Conservation (phyloP, 1,140 invertebrate genomes). For the Pogonomyrmex barbatus region DNA sequence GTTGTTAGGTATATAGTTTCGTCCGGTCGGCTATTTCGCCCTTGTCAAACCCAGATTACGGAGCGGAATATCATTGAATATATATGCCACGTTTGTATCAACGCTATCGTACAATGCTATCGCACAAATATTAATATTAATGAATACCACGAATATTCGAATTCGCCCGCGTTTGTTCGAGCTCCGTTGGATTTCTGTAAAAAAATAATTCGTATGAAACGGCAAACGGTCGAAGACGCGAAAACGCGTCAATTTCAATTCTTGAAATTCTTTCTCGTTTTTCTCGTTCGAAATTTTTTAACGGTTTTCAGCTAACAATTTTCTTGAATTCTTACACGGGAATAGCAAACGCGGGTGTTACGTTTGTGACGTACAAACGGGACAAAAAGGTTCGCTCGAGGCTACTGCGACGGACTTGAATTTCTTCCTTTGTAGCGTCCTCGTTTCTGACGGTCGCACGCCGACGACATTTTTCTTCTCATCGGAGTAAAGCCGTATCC, state of each 20-base stretch:
- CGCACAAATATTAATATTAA: slow-evolving; percentile 47
- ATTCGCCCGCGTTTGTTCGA: neutral
- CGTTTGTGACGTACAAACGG: neutral
- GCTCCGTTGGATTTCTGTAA: neutral
- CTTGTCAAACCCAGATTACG: slow-evolving; percentile 35
- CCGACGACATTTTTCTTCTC: slow-evolving; percentile 48
- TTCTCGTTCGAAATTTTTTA: neutral
- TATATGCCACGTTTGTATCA: neutral
- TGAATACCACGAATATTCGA: neutral
- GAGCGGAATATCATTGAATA: slow-evolving; percentile 31
- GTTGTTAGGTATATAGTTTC: neutral
- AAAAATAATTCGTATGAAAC: neutral
- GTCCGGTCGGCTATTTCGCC: slow-evolving; percentile 26
- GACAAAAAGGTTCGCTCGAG: neutral
- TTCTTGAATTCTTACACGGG: neutral
- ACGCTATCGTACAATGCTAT: neutral
- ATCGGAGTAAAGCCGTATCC: slow-evolving; percentile 40
- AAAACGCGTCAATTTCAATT: neutral
- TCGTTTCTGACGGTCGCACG: slow-evolving; percentile 35
- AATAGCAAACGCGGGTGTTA: neutral
- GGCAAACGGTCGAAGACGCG: neutral
- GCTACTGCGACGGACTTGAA: slow-evolving; percentile 13
- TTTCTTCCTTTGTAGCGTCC: slow-evolving; percentile 38
- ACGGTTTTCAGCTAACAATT: neutral
- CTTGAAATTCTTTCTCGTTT: too few relatives aligned